These are phyloP conservation scores for Calephelis perditalis DNA, from an alignment of 2,888 invertebrate species.

Conservation along the genomic window DNA sequence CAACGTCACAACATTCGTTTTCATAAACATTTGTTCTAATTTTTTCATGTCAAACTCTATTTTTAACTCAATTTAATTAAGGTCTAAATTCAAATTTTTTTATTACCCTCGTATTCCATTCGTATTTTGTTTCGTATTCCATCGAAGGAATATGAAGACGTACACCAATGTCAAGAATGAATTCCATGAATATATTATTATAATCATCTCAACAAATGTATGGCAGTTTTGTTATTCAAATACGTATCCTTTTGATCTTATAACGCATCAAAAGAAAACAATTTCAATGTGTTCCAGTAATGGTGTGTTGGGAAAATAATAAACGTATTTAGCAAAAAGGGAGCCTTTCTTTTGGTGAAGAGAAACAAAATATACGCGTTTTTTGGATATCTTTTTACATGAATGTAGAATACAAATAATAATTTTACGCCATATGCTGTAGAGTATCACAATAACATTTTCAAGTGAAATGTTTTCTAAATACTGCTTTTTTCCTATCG, in stretches of 20 bases:
- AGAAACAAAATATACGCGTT: too few species aligned
- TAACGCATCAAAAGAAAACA: constrained; percentile 8
- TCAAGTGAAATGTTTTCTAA: too few species aligned
- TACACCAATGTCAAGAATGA: not conserved
- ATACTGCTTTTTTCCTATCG: too few species aligned
- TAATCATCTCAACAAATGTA: not conserved
- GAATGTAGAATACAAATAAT: too few species aligned
- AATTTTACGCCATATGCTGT: too few species aligned
- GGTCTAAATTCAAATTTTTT: not conserved
- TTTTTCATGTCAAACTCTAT: not conserved
- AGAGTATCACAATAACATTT: too few species aligned
- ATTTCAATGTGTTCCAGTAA: constrained; percentile 4
- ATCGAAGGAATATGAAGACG: constrained; percentile 5
- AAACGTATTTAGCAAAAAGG: not conserved
- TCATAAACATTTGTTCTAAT: not conserved
- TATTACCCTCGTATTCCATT: not conserved
- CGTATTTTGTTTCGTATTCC: not conserved
- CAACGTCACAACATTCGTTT: too few species aligned
- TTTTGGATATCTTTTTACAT: too few species aligned
- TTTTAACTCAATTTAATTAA: too few species aligned
- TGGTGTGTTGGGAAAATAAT: not conserved
- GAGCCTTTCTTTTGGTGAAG: too few species aligned
- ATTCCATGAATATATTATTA: not conserved
- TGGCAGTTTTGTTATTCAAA: too few species aligned
- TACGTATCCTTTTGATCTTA: not conserved